phyloP scores from a whole-genome alignment of 2,113 vertebrate genomes.

The Micronycteris hirsuta region DNA sequence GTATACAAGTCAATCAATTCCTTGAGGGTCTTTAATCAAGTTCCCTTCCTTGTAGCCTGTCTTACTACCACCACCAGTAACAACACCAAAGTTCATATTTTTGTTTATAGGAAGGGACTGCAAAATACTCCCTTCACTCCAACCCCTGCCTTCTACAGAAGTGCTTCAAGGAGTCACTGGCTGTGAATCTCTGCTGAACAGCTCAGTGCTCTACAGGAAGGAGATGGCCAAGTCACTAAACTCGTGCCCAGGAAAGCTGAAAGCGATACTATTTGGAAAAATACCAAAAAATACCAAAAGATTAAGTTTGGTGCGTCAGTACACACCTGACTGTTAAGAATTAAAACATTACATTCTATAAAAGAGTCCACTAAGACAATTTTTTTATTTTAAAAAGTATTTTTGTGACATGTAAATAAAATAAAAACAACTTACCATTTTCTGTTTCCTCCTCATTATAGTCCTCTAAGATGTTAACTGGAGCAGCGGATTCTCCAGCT shows the following conservation, averaged over 20 bases:
- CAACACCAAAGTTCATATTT: not conserved
- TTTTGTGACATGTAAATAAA: not conserved
- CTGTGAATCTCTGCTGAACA: not conserved
- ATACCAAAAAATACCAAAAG: not conserved
- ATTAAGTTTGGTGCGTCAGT: not conserved
- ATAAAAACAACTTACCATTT: constrained; percentile 84
- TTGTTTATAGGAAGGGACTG: not conserved
- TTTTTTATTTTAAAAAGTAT: constrained; percentile 1
- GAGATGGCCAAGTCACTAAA: not conserved
- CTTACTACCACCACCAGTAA: not conserved
- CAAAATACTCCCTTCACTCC: not conserved
- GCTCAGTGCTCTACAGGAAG: not conserved
- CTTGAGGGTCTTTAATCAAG: not conserved
- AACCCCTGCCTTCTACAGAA: not conserved
- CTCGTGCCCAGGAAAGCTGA: not conserved
- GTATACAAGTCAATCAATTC: not conserved
- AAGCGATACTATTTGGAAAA: not conserved
- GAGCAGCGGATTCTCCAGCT: constrained; percentile 92
- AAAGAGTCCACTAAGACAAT: not conserved
- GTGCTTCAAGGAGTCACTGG: not conserved
- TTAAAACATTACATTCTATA: not conserved
- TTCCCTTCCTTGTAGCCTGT: not conserved
- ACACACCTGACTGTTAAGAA: not conserved
- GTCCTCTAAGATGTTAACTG: constrained; percentile 94
- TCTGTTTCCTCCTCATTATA: constrained; percentile 95